Evolutionary conservation across 1,140 invertebrate species (phyloP).

Genomic region (Ceratosolen fusciceps): DNA sequence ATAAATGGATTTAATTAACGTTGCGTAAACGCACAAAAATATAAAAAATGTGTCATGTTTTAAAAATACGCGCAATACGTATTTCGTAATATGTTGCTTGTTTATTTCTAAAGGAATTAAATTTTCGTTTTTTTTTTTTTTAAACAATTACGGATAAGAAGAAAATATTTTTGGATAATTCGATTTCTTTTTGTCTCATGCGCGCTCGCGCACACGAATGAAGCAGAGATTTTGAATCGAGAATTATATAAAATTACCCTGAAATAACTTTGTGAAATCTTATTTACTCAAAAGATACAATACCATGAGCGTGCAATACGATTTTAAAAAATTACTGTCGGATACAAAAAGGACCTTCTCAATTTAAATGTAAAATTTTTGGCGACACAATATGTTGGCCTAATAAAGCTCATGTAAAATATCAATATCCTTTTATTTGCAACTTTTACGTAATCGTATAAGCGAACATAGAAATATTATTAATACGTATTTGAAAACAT

Average conservation of each 20-base stretch:
- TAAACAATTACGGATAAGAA: neutral
- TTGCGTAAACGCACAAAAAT: neutral
- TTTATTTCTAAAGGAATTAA: neutral
- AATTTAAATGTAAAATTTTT: neutral
- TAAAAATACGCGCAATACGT: neutral
- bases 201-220: too few relatives aligned
- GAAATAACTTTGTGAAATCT: too few relatives aligned
- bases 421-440: neutral
- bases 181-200: too few relatives aligned
- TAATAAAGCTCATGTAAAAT: neutral
- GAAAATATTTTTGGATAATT: too few relatives aligned
- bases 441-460: neutral
- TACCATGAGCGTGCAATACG: too few relatives aligned
- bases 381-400: neutral
- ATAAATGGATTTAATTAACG: conserved; percentile 4
- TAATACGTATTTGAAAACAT: neutral
- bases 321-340: neutral
- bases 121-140: neutral
- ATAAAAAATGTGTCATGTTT: neutral
- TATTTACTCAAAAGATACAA: too few relatives aligned
- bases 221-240: too few relatives aligned
- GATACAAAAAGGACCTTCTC: neutral
- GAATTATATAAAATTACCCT: too few relatives aligned
- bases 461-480: neutral
- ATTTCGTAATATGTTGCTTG: neutral